These are phyloP conservation scores for Leucophenga maculata DNA, from an alignment of 2,888 invertebrate species.

Conservation along the genomic window DNA sequence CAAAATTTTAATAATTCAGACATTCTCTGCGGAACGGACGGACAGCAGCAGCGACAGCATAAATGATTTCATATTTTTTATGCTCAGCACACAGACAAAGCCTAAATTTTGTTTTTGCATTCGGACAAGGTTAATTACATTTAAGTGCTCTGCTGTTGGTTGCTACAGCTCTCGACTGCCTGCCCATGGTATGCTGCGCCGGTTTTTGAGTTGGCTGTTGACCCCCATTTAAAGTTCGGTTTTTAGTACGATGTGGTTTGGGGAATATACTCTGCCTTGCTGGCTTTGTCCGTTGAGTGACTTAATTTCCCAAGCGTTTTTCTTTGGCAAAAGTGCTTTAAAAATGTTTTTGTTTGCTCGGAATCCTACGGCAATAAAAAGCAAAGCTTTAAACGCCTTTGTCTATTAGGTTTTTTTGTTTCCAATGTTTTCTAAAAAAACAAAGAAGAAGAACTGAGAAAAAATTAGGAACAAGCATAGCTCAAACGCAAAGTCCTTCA, in stretches of 20 bases:
- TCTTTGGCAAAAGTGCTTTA: not conserved
- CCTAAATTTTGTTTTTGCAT: not conserved
- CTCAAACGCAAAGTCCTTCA: not conserved
- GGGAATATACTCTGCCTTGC: no score
- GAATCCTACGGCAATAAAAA: conserved; percentile 15
- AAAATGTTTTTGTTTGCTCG: not conserved
- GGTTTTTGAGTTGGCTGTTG: no score
- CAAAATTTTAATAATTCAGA: no score
- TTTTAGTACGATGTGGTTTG: no score
- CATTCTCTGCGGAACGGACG: no score
- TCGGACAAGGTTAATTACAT: conserved; percentile 23
- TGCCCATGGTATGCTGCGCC: no score
- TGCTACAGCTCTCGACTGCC: not conserved
- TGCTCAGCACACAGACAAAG: no score
- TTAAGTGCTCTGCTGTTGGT: conserved; percentile 11
- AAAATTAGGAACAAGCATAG: not conserved
- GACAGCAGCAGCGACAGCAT: no score
- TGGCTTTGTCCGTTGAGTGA: not conserved
- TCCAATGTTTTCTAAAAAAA: conserved; percentile 5
- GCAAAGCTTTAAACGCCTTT: conserved; percentile 2
- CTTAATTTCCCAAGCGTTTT: conserved; percentile 23
- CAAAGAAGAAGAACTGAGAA: not conserved
- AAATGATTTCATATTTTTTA: no score
- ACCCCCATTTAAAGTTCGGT: no score
- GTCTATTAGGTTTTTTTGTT: not conserved